Evolutionary conservation across 2,888 invertebrate genomes (phyloP).

Genomic region (Ophion ventricosus): DNA sequence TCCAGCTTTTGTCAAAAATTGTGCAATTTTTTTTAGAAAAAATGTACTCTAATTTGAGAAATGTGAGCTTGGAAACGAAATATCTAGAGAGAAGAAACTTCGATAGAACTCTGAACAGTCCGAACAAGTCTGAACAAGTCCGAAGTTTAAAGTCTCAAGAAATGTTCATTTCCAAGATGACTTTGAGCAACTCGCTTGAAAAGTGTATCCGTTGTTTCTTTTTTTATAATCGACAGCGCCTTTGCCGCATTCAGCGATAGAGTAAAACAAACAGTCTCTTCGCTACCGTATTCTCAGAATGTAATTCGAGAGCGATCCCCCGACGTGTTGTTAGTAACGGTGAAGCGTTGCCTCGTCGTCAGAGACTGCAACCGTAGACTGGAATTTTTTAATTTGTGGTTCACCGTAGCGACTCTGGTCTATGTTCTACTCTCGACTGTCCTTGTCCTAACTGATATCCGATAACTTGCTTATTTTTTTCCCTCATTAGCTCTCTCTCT

Average conservation of each 20-base stretch:
- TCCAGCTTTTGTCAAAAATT: too few species aligned
- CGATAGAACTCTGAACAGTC: not conserved
- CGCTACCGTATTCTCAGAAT: not conserved
- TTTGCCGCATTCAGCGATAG: not conserved
- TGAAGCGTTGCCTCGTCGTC: constrained; percentile 8
- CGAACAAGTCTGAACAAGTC: too few species aligned
- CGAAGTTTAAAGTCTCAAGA: not conserved
- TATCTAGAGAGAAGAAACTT: too few species aligned
- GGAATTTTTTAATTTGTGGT: constrained; percentile 58
- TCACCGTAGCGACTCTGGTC: constrained; percentile 27
- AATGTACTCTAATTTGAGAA: not conserved
- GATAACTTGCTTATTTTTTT: not conserved
- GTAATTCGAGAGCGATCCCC: constrained; percentile 36
- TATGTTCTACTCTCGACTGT: not conserved
- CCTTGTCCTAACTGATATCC: constrained; percentile 25
- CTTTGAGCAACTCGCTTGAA: not conserved
- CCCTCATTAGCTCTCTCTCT: too few species aligned
- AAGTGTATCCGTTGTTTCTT: not conserved
- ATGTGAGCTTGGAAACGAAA: too few species aligned
- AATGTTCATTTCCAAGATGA: not conserved
- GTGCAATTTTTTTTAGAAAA: not conserved
- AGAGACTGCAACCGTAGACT: constrained; percentile 25
- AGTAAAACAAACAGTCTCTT: not conserved
- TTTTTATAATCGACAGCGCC: too few species aligned
- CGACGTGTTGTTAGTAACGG: constrained; percentile 26